Evolutionary conservation across 2,888 invertebrate species (phyloP), one percentile per base, ranked within the genome.

Genomic region (Caenorhabditis sp.): DNA sequence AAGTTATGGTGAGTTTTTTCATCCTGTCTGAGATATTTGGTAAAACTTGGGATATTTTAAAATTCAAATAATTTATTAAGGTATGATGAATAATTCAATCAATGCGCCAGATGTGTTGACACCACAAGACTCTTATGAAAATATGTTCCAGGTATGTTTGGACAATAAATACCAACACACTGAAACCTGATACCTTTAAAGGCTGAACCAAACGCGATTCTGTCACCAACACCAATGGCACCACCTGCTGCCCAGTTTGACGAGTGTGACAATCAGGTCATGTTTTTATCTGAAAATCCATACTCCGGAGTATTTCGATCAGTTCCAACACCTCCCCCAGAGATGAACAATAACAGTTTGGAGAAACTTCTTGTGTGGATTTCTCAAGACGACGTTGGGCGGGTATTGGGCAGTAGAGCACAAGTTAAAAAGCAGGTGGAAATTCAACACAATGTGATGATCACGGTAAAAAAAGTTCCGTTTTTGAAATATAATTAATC

Each of bases 381-480:
- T 53, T n/a, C 58, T 1, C 58, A 24, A 6, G 61, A 65, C 1
- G 66, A 66, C 43, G 74, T 67, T 14, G 66, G 65, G 0, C 62
- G 62, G 21, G 53, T 74, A 14, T 50, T 69, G 1, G 65, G 65
- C 23, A 74, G 69, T 51, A 59, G 66, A 24, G 66, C 65, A 4
- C 43, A 60, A 2, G 50, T 66, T 63, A 69, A 69, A 61, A 74
- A 74, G 50, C 69, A 69, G 21, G 62, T 74, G n/a, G 74, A 74
- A 31, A 54, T 27, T 1, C 64, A 69, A 21, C 63, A 62, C 62
- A 62, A 74, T 12, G 69, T 69, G 24, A 62, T 69, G 19, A 69
- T 73, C 27, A 68, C 65, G 2, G 72, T 55, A 4, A 55, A 27
- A 3, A 27, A 5, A n/a, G n/a, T n/a, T n/a, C n/a, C n/a, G n/a